Evolutionary conservation across 2,113 vertebrate genomes (phyloP), one percentile per base, ranked within the genome.

Genomic region (Dolichallabes microphthalmus): DNA sequence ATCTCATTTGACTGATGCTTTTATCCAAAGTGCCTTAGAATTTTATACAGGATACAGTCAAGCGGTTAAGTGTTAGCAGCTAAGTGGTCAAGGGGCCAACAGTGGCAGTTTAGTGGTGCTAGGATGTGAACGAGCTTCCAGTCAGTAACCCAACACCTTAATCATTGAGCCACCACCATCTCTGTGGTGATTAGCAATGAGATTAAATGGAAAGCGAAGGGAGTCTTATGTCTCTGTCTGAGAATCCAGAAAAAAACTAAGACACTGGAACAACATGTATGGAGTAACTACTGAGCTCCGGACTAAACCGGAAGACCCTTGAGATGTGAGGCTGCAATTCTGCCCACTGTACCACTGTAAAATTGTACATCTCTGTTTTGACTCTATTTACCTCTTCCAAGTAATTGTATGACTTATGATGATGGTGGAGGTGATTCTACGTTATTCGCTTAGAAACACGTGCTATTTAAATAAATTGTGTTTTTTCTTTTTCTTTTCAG

Each of bases 91-190:
- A 79, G 11, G 4, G 17, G 30, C 76, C 55, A 58, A 22, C 0
- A 79, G 4, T 58, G 30, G 53, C 27, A 78, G 53, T 30, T 78
- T 32, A 58, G 27, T 58, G 27, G 53, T 58, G 19, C 55, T 20
- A 2, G 10, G 30, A 60, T 78, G 35, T 35, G 5, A 20, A 12
- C 1, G 7, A 78, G 76, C 30, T 79, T 79, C 20, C 30, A 35
- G 55, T 60, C 27, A 79, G 76, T 79, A 79, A 79, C 76, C 20
- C 17, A 60, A 79, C 55, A 79, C 76, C 30, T 35, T 79, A 79
- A 79, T 79, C 30, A 60, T 25, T 60, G 12, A 79, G 30, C 76
- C 76, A 60, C 55, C 27, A 60, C 12, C 10, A 79, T 30, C 53
- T 77, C 27, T 11, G 52, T 57, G 53, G 57, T n/a, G 32, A 57